A percentile compares a stretch with the other conserved stretches of the same genome.
phyloP scores from a whole-genome alignment of 2,797 vertebrate genomes.

The Melanotaenia parkinsoni region DNA sequence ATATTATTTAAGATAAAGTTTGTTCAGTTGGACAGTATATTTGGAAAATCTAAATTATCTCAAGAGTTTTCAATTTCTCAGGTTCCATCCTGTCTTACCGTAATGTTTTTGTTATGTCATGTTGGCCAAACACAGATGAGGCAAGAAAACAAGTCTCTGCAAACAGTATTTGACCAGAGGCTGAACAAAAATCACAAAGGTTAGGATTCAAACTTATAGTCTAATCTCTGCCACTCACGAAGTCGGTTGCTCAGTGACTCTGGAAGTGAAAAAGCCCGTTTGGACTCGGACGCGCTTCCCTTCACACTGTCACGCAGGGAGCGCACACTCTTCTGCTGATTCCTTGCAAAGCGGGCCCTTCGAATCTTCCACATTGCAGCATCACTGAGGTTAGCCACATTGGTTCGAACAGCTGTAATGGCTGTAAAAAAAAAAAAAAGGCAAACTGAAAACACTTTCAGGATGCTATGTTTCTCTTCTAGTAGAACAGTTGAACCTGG shows the following conservation, averaged over 20 bases:
- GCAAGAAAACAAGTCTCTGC: conserved; percentile 22
- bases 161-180: conserved; percentile 48
- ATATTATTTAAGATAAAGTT: not conserved
- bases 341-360: conserved; percentile 95
- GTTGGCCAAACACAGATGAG: not conserved
- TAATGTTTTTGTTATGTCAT: not conserved
- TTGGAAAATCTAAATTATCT: not conserved
- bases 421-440: conserved; percentile 76
- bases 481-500: not conserved
- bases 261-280: conserved; percentile 95
- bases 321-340: conserved; percentile 95
- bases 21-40: not conserved
- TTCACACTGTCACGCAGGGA: conserved; percentile 96
- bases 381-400: conserved; percentile 97
- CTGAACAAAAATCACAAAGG: conserved; percentile 44
- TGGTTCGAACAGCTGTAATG: conserved; percentile 97
- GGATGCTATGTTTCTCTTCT: not conserved
- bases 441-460: not conserved
- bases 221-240: conserved; percentile 87
- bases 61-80: not conserved
- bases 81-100: not conserved
- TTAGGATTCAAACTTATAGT: conserved; percentile 17
- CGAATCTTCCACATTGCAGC: conserved; percentile 98
- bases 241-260: conserved; percentile 94
- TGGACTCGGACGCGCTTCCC: conserved; percentile 88